Percentiles rank a stretch among this genome's conserved stretches.
phyloP scores from a whole-genome alignment of 2,113 vertebrate genomes.

The Amphiprion percula region DNA sequence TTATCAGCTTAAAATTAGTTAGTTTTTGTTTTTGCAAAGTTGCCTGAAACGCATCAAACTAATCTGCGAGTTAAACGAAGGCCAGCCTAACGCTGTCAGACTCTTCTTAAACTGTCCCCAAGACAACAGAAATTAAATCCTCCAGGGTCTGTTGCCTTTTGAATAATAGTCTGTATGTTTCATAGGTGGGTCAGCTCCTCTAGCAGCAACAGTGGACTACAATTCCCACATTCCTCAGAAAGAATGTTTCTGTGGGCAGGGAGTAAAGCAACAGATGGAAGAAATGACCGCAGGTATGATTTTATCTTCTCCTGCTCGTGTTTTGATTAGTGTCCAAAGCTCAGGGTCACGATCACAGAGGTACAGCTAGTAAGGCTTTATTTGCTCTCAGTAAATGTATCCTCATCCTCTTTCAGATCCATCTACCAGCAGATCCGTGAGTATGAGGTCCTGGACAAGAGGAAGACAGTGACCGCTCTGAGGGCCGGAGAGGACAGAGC shows the following conservation, averaged over 20 bases:
- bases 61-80: too few species aligned
- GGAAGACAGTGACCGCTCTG: conserved; percentile 94
- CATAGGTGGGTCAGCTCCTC: conserved; percentile 85
- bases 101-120: too few species aligned
- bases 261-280: conserved; percentile 85
- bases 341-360: neutral
- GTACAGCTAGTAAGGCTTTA: too few species aligned
- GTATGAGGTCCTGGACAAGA: conserved; percentile 94
- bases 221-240: conserved; percentile 73
- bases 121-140: neutral
- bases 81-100: too few species aligned
- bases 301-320: neutral
- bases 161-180: conserved; percentile 54
- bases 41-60: too few species aligned
- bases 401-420: conserved; percentile 82
- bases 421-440: conserved; percentile 95
- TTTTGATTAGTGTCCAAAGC: neutral
- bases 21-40: too few species aligned
- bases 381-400: too few species aligned
- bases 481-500: conserved; percentile 95
- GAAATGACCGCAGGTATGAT: conserved; percentile 88
- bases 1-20: too few species aligned
- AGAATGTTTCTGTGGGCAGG: conserved; percentile 95
- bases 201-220: conserved; percentile 66
- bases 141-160: neutral